Conservation (phyloP, 2,888 invertebrate species). For the Pardosa pseudoannulata region DNA sequence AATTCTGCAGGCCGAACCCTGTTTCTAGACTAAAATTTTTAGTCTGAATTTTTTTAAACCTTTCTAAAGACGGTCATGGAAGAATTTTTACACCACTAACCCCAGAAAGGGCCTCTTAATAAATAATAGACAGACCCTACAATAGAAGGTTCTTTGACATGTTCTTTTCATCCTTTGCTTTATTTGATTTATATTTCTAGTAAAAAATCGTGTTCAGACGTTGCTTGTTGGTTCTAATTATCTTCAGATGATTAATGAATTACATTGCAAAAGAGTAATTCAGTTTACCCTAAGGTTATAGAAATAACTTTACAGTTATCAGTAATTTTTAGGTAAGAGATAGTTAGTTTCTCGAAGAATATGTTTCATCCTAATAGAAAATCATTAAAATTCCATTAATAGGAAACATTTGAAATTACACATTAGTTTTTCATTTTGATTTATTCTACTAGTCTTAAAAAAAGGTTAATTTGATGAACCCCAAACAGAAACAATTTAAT, state of each 20-base stretch:
- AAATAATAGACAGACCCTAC: background rate
- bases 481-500: too few relatives aligned
- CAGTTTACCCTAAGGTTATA: background rate
- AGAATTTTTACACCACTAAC: background rate
- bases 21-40: background rate
- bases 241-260: background rate
- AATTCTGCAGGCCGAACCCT: background rate
- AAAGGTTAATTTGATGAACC: too few relatives aligned
- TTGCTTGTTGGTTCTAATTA: background rate
- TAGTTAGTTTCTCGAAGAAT: too few relatives aligned
- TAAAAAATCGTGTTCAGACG: background rate
- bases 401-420: too few relatives aligned
- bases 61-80: background rate
- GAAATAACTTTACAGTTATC: background rate
- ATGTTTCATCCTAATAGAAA: too few relatives aligned
- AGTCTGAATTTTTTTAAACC: background rate
- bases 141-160: background rate
- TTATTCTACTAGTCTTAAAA: too few relatives aligned
- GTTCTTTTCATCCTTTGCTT: background rate
- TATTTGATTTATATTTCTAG: background rate
- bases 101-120: background rate
- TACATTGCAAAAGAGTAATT: background rate
- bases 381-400: too few relatives aligned
- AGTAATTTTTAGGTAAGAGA: background rate
- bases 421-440: too few relatives aligned